phyloP scores from a whole-genome alignment of 2,888 invertebrate genomes.

The Fragum sueziense region DNA sequence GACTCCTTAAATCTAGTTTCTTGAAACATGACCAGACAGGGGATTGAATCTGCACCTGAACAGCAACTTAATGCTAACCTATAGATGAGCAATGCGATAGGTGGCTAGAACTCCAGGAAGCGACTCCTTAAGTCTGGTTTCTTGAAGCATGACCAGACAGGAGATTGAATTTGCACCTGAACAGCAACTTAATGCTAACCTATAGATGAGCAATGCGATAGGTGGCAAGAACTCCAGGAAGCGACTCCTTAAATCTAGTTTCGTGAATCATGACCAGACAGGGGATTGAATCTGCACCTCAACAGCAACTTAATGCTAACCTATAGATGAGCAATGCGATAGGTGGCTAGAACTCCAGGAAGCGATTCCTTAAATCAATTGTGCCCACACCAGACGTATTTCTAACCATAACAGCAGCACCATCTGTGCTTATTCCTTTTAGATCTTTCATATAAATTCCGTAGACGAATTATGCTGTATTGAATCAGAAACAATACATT shows the following conservation, averaged over 20 bases:
- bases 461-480: too few species aligned
- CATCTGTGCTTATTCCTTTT: slow-evolving; percentile 44
- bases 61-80: slow-evolving; percentile 37
- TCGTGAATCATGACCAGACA: too few species aligned
- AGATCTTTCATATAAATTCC: slow-evolving; percentile 18
- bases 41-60: slow-evolving; percentile 32
- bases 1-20: slow-evolving; percentile 31
- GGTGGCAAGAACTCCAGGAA: neutral
- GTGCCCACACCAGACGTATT: slow-evolving; percentile 36
- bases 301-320: too few species aligned
- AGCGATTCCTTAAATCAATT: neutral
- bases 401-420: slow-evolving; percentile 45
- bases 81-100: slow-evolving; percentile 50
- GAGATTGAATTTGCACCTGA: too few species aligned
- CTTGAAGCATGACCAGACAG: too few species aligned
- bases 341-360: neutral
- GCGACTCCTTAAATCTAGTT: neutral
- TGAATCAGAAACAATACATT: too few species aligned
- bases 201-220: too few species aligned
- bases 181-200: too few species aligned
- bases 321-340: too few species aligned
- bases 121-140: slow-evolving; percentile 12
- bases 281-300: too few species aligned
- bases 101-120: slow-evolving; percentile 35
- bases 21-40: slow-evolving; percentile 47